Conservation (phyloP, 2,797 vertebrate genomes). For the Anabacerthia variegaticeps region DNA sequence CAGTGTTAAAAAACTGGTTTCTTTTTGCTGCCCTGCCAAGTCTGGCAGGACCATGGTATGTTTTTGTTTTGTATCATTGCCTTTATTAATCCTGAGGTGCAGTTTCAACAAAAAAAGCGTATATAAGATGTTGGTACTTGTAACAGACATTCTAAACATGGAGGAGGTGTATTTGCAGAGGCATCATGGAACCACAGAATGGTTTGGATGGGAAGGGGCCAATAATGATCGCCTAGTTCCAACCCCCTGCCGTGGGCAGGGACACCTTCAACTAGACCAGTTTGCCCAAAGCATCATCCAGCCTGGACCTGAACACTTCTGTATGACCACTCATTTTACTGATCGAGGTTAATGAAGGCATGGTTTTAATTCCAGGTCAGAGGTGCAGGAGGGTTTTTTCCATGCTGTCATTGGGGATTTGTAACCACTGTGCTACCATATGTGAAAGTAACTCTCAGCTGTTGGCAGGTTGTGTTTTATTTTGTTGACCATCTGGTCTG, state of each 20-base stretch:
- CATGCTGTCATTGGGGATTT: slow-evolving; percentile 11
- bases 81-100: background rate
- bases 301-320: background rate
- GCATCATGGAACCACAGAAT: background rate
- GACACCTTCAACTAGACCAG: background rate
- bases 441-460: slow-evolving; percentile 36
- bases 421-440: slow-evolving; percentile 27
- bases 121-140: background rate
- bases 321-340: background rate
- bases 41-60: fast-evolving
- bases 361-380: slow-evolving; percentile 28
- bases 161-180: background rate
- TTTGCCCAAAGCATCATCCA: background rate
- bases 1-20: background rate
- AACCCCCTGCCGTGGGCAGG: background rate
- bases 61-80: background rate
- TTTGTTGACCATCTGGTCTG: slow-evolving; percentile 50
- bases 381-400: background rate
- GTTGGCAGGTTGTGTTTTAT: slow-evolving; percentile 27
- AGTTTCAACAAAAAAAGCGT: background rate
- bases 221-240: background rate
- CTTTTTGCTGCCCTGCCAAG: background rate
- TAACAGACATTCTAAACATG: background rate
- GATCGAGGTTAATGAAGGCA: slow-evolving; percentile 16
- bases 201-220: background rate